Evolutionary conservation across 2,888 invertebrate species (phyloP), one percentile per base, ranked within the genome.

Genomic region (Zaprionus lineosus): DNA sequence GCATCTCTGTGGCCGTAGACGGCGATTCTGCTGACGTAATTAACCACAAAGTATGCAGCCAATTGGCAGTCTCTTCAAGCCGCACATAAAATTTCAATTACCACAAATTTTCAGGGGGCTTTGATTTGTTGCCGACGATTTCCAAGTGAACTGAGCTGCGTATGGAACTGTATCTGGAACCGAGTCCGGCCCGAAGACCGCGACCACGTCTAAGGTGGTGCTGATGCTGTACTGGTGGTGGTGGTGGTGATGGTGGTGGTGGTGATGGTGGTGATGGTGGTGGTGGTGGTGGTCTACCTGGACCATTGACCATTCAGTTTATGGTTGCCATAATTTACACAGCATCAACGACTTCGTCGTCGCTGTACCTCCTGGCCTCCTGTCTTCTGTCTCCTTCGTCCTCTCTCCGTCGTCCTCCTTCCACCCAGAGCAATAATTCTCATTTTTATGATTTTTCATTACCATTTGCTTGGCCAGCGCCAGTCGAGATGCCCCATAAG

Each of bases 371-470:
- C 8, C n/a, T n/a, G 2, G 4, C 24, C 8, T 24, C 24, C 24
- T 24, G n/a, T n/a, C n/a, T n/a, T n/a, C n/a, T 21, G 33, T 65
- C 50, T 59, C 28, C 18, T 14, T 48, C 60, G 14, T 3, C 56
- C 62, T 11, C 26, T 53, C 44, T 57, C 57, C 16, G n/a, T n/a
- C n/a, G n/a, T n/a, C 21, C 21, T 21, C 7, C 21, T 21, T 21
- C 21, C 24, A 24, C 8, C 4, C 4, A 33, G 9, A 29, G 71
- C 65, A 63, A 74, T 77, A 77, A 77, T 79, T 73, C 65, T 63
- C 52, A 68, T 74, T 81, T 76, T 81, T 76, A 77, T 76, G 74
- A 67, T 74, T 77, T 77, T 77, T 76, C 79, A 75, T 75, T 75
- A 75, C 64, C 78, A 78, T 78, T 75, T 64, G 70, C 62, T 69